A percentile compares a stretch with the other conserved stretches of the same genome.
These are phyloP conservation scores for Hirudinaria manillensis DNA, from an alignment of 2,888 invertebrate species.

Conservation along the genomic window DNA sequence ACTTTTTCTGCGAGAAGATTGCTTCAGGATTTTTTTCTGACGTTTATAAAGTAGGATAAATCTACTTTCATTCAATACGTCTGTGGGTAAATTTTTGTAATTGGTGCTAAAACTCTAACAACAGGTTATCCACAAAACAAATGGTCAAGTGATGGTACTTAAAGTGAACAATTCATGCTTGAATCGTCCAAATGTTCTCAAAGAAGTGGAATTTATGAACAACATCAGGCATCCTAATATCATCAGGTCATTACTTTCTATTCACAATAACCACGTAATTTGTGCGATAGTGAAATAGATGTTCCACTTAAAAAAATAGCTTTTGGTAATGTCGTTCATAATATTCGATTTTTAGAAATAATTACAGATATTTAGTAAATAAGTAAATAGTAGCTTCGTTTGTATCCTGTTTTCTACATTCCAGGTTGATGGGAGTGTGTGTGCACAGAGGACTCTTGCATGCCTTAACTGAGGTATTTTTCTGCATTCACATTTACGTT, in stretches of 20 bases:
- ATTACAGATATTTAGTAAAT: background rate
- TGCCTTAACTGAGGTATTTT: conserved; percentile 74
- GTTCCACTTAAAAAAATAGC: too few relatives aligned
- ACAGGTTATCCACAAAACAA: conserved; percentile 56
- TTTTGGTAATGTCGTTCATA: too few relatives aligned
- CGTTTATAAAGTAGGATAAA: conserved; percentile 73
- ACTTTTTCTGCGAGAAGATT: conserved; percentile 85
- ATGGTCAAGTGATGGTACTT: conserved; percentile 57
- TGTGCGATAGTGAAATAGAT: too few relatives aligned
- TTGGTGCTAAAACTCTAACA: background rate
- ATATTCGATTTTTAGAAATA: background rate
- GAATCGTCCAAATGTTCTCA: conserved; percentile 54
- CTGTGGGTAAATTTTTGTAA: background rate
- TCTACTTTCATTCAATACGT: conserved; percentile 56
- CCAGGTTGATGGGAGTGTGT: conserved; percentile 87
- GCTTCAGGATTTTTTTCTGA: conserved; percentile 94
- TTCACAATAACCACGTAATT: too few relatives aligned
- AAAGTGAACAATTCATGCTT: conserved; percentile 56
- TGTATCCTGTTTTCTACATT: too few relatives aligned
- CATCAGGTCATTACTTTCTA: conserved; percentile 64
- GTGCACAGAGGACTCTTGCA: conserved; percentile 92
- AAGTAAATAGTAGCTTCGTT: background rate
- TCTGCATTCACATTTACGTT: background rate
- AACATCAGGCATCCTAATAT: conserved; percentile 88
- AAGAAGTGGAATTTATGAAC: conserved; percentile 77